Percentiles rank a stretch among this genome's conserved stretches.
Evolutionary conservation across 2,113 vertebrate species (phyloP).

Genomic region (Coturnix japonica): DNA sequence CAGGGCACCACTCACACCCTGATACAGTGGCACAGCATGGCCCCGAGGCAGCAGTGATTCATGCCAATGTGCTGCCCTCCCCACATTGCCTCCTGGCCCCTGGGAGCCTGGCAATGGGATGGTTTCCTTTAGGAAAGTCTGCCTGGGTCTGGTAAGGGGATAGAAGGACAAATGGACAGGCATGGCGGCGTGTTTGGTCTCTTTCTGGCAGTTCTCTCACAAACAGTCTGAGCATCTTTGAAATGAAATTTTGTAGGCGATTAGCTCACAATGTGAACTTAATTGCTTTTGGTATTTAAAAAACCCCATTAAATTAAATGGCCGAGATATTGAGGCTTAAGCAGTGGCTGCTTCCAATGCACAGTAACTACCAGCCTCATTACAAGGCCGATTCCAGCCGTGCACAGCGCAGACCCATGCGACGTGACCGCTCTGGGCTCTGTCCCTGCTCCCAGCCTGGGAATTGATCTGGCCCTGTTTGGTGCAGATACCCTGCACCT

Average conservation of each 20-base stretch:
- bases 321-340: conserved; percentile 68
- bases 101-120: not conserved
- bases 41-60: not conserved
- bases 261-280: conserved; percentile 75
- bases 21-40: not conserved
- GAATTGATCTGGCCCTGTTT: not conserved
- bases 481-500: not conserved
- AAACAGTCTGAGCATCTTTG: conserved; percentile 62
- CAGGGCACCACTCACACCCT: not conserved
- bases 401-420: not conserved
- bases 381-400: not conserved
- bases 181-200: not conserved
- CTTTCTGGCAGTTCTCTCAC: conserved; percentile 46
- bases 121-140: not conserved
- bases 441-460: not conserved
- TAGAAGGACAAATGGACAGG: not conserved
- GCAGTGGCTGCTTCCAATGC: conserved; percentile 62
- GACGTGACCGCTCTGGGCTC: not conserved
- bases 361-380: conserved; percentile 62
- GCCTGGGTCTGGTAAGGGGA: not conserved
- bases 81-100: not conserved
- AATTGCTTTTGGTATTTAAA: conserved; percentile 76
- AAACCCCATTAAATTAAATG: conserved; percentile 72
- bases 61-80: not conserved
- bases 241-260: conserved; percentile 74